Conservation (phyloP, 2,888 invertebrate species). For the Morpho achilles region DNA sequence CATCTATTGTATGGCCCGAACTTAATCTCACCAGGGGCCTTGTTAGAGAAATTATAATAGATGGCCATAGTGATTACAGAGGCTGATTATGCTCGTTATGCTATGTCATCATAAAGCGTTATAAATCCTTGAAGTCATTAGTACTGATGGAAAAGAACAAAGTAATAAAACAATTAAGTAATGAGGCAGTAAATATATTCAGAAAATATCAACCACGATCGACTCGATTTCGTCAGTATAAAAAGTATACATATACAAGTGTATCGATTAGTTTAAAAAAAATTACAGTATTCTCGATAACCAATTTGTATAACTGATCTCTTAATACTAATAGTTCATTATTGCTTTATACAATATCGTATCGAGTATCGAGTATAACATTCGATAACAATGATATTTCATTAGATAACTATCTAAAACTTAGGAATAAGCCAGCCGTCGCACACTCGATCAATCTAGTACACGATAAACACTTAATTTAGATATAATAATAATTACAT, state of each 20-base stretch:
- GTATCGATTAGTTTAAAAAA: conserved; percentile 47
- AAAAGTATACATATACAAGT: conserved; percentile 53
- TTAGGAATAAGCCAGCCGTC: conserved; percentile 61
- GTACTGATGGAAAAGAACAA: too few species aligned
- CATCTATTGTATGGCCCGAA: conserved; percentile 8
- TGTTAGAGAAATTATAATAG: conserved; percentile 8
- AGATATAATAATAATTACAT: conserved; percentile 78
- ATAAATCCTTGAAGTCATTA: too few species aligned
- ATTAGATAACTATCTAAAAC: conserved; percentile 57
- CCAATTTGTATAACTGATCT: conserved; percentile 62
- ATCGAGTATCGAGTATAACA: conserved; percentile 70
- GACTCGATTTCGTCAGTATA: conserved; percentile 67
- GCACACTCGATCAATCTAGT: conserved; percentile 64
- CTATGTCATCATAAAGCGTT: too few species aligned
- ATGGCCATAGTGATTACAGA: conserved; percentile 20
- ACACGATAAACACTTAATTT: conserved; percentile 76
- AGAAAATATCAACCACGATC: conserved; percentile 74
- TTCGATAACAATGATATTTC: conserved; percentile 63
- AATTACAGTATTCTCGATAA: conserved; percentile 66
- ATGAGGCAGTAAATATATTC: conserved; percentile 78
- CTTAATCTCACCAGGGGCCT: background rate
- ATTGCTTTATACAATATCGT: conserved; percentile 76
- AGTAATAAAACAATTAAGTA: conserved; percentile 40
- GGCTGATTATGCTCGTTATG: background rate
- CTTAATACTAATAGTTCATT: conserved; percentile 68